phyloP scores from a whole-genome alignment of 2,888 invertebrate species.

The Drosophila prostipennis region DNA sequence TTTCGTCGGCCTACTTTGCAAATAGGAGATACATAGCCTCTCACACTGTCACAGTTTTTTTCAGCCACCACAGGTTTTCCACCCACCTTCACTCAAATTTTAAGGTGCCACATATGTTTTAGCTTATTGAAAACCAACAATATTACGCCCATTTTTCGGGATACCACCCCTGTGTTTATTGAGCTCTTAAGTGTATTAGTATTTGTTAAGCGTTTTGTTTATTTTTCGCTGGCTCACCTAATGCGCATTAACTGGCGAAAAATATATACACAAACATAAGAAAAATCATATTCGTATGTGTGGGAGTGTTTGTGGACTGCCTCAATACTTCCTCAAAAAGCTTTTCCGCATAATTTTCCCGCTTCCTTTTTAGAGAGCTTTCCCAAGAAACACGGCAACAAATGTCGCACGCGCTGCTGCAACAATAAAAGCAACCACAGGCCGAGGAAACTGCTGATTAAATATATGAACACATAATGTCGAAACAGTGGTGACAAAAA shows the following conservation, averaged over 20 bases:
- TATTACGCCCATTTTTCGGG: neutral
- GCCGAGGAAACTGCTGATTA: slow-evolving; percentile 65
- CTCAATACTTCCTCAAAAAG: slow-evolving; percentile 53
- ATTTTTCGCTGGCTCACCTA: slow-evolving; percentile 34
- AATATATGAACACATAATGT: slow-evolving; percentile 68
- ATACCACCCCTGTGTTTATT: slow-evolving; percentile 40
- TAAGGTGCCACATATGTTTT: slow-evolving; percentile 30
- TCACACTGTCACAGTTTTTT: neutral
- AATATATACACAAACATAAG: neutral
- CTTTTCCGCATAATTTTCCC: slow-evolving; percentile 68
- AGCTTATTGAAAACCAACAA: slow-evolving; percentile 33
- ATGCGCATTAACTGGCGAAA: slow-evolving; percentile 44
- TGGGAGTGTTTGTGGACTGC: slow-evolving; percentile 36
- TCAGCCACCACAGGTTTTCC: neutral
- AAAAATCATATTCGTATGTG: slow-evolving; percentile 8
- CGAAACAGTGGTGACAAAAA: slow-evolving; percentile 23
- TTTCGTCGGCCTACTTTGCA: slow-evolving; percentile 37
- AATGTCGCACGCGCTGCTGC: slow-evolving; percentile 68
- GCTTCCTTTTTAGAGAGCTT: slow-evolving; percentile 22
- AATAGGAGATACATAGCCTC: slow-evolving; percentile 13
- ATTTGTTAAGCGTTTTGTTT: slow-evolving; percentile 53
- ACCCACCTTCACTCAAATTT: slow-evolving; percentile 6
- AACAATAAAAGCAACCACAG: slow-evolving; percentile 40
- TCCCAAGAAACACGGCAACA: slow-evolving; percentile 53
- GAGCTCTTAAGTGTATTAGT: slow-evolving; percentile 42